A percentile compares a stretch with the other conserved stretches of the same genome.
phyloP scores from a whole-genome alignment of 2,797 vertebrate genomes.

The Galaxias olidus region DNA sequence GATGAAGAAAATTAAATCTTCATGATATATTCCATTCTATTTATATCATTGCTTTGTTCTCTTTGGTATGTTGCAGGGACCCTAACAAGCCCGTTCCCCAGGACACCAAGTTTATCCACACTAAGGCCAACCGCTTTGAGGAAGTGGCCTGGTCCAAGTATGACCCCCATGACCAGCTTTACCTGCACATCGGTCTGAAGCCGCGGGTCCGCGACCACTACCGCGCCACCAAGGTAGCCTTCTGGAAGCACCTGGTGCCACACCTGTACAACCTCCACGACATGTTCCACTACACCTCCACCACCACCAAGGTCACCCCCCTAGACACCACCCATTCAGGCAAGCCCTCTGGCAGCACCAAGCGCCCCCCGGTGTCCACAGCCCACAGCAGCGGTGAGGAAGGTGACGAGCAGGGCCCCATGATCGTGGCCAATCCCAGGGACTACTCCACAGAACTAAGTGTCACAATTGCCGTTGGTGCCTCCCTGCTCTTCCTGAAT shows the following conservation, averaged over 20 bases:
- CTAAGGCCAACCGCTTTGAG: slow-evolving; percentile 88
- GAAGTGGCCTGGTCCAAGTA: slow-evolving; percentile 91
- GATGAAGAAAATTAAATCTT: neutral
- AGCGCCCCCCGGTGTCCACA: slow-evolving; percentile 78
- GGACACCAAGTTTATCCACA: slow-evolving; percentile 91
- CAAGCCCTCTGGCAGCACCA: slow-evolving; percentile 76
- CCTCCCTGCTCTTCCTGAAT: slow-evolving; percentile 87
- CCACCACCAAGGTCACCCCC: slow-evolving; percentile 86
- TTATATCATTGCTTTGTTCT: neutral
- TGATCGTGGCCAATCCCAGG: slow-evolving; percentile 84
- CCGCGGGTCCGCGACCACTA: slow-evolving; percentile 88
- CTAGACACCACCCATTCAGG: slow-evolving; percentile 82
- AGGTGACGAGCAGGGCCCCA: slow-evolving; percentile 75
- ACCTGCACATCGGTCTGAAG: slow-evolving; percentile 88
- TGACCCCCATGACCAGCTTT: slow-evolving; percentile 86
- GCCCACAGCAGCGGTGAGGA: slow-evolving; percentile 81
- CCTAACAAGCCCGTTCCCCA: slow-evolving; percentile 89
- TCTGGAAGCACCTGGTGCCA: slow-evolving; percentile 89
- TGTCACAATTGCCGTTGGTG: slow-evolving; percentile 86
- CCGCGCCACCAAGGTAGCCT: slow-evolving; percentile 89
- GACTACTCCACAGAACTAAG: slow-evolving; percentile 90
- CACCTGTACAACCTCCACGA: slow-evolving; percentile 90
- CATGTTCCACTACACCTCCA: slow-evolving; percentile 91
- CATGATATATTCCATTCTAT: neutral
- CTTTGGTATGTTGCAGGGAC: slow-evolving; percentile 66